phyloP scores from a whole-genome alignment of 2,888 invertebrate genomes.

The Scrobipalpa costella region DNA sequence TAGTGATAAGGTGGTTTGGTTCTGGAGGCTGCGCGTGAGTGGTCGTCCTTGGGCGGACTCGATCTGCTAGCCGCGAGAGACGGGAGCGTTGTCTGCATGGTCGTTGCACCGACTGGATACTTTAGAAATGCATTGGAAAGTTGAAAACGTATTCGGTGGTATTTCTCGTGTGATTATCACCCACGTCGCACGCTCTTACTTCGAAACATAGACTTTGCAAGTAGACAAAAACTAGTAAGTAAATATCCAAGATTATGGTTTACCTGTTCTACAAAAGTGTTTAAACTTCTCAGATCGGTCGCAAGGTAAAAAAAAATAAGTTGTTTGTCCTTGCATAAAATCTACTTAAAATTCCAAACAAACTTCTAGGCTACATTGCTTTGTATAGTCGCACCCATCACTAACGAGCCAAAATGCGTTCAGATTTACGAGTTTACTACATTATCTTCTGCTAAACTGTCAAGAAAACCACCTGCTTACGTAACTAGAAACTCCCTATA shows the following conservation, averaged over 20 bases:
- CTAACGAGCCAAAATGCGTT: conserved; percentile 63
- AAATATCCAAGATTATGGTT: not conserved
- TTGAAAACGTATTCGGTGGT: conserved; percentile 66
- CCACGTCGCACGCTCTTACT: not conserved
- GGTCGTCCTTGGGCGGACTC: conserved; percentile 81
- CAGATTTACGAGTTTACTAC: conserved; percentile 55
- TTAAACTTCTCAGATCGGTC: not conserved
- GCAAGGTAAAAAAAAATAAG: not conserved
- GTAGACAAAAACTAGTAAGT: not conserved
- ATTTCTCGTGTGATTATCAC: conserved; percentile 40
- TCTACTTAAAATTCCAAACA: not conserved
- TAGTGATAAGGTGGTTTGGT: conserved; percentile 46
- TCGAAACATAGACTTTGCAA: not conserved
- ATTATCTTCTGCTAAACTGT: conserved; percentile 62
- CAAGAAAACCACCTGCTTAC: conserved; percentile 61
- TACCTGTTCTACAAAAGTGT: not conserved
- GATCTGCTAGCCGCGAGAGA: conserved; percentile 79
- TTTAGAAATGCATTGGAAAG: conserved; percentile 79
- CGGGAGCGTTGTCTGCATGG: conserved; percentile 69
- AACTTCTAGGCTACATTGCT: conserved; percentile 10
- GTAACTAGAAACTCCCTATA: conserved; percentile 56
- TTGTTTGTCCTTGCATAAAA: not conserved
- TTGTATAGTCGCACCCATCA: conserved; percentile 52
- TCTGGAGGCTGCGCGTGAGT: conserved; percentile 59
- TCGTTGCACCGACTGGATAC: conserved; percentile 79